Percentiles rank a stretch among this genome's conserved stretches.
These are phyloP conservation scores for Tetragonula clypearis DNA, from an alignment of 1,140 invertebrate species.

Conservation along the genomic window DNA sequence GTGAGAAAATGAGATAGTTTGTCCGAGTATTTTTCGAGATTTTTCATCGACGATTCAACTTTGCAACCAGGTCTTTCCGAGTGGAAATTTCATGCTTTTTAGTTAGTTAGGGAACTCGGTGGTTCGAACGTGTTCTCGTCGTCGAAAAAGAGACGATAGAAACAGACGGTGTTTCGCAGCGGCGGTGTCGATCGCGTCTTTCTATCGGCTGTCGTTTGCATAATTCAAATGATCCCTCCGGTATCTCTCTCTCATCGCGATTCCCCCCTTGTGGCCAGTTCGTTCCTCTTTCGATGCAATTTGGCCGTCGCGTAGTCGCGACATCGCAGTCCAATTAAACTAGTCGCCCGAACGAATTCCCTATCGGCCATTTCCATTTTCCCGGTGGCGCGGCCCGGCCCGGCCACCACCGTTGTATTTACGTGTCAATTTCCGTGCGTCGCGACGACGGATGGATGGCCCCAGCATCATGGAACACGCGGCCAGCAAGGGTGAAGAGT, in stretches of 20 bases:
- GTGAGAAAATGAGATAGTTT: too few relatives aligned
- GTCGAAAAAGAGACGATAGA: too few relatives aligned
- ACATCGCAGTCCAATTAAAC: slow-evolving; percentile 65
- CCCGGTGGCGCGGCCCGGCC: slow-evolving; percentile 27
- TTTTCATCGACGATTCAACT: too few relatives aligned
- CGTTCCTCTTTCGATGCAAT: slow-evolving; percentile 45
- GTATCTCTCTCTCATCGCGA: neutral
- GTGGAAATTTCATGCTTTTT: too few relatives aligned
- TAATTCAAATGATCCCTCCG: slow-evolving; percentile 12
- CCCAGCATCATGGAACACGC: neutral
- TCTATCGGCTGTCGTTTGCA: slow-evolving; percentile 7
- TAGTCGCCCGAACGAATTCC: slow-evolving; percentile 57
- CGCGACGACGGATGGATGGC: slow-evolving; percentile 1
- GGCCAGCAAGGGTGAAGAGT: neutral
- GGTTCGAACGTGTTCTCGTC: too few relatives aligned
- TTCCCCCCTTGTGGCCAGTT: neutral
- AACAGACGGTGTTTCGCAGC: too few relatives aligned
- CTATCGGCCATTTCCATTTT: slow-evolving; percentile 61
- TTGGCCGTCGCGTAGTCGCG: slow-evolving; percentile 52
- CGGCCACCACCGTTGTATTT: slow-evolving; percentile 54
- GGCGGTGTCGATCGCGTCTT: too few relatives aligned
- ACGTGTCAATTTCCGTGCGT: slow-evolving; percentile 63
- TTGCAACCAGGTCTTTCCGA: too few relatives aligned
- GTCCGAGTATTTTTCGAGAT: too few relatives aligned
- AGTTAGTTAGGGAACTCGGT: too few relatives aligned